A percentile compares a stretch with the other conserved stretches of the same genome.
Conservation (phyloP, 2,888 invertebrate species). For the Lacanobia oleracea region DNA sequence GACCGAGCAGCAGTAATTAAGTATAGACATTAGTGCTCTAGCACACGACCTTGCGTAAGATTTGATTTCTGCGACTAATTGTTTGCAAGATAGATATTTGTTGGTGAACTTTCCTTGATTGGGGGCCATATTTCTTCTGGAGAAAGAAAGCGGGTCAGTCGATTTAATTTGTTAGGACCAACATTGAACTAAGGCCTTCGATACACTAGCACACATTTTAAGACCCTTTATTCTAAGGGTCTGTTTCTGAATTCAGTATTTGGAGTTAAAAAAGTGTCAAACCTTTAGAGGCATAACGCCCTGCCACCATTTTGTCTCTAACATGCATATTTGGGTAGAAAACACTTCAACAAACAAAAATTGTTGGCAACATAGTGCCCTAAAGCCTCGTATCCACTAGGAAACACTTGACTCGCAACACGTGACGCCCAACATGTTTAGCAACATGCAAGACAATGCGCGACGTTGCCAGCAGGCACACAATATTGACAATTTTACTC, state of each 20-base stretch:
- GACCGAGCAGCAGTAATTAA: slow-evolving; percentile 78
- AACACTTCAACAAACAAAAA: too few species aligned
- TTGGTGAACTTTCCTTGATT: slow-evolving; percentile 29
- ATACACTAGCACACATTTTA: not conserved
- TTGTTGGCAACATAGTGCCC: too few species aligned
- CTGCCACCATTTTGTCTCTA: too few species aligned
- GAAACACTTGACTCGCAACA: too few species aligned
- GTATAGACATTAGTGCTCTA: slow-evolving; percentile 74
- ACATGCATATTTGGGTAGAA: too few species aligned
- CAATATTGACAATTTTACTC: too few species aligned
- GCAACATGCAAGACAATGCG: too few species aligned
- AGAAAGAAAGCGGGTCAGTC: slow-evolving; percentile 1
- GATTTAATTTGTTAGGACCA: not conserved
- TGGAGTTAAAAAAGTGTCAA: too few species aligned
- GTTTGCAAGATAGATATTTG: slow-evolving; percentile 39
- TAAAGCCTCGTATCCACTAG: too few species aligned
- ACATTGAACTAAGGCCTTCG: not conserved
- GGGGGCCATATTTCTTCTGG: slow-evolving; percentile 6
- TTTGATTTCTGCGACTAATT: slow-evolving; percentile 70
- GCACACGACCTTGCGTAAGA: slow-evolving; percentile 77
- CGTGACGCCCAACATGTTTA: too few species aligned
- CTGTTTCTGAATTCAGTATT: not conserved
- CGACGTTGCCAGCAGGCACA: too few species aligned
- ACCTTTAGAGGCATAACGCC: too few species aligned
- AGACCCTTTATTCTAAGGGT: not conserved